A percentile compares a stretch with the other conserved stretches of the same genome.
Conservation (phyloP, 1,140 invertebrate species). For the Sarcophaga bullata region DNA sequence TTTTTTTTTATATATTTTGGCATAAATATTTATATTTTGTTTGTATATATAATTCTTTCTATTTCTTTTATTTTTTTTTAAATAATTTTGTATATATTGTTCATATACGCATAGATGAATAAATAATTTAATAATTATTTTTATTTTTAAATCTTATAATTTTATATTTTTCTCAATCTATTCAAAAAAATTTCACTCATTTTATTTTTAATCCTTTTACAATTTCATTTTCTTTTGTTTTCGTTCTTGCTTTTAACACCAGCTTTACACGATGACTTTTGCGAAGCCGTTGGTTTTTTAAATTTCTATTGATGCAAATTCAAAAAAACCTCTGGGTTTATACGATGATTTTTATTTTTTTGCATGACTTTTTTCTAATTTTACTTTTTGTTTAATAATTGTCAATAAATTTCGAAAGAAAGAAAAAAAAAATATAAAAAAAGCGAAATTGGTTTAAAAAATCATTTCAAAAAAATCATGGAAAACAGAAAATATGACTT, state of each 20-base stretch:
- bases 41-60: not conserved
- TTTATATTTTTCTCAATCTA: not conserved
- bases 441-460: too few species aligned
- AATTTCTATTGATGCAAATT: not conserved
- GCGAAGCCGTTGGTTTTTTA: too few species aligned
- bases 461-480: too few species aligned
- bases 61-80: too few species aligned
- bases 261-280: not conserved
- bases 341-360: not conserved
- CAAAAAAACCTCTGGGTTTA: not conserved
- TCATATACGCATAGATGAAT: not conserved
- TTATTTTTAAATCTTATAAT: not conserved
- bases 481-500: too few species aligned
- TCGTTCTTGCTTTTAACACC: not conserved
- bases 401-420: not conserved
- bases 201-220: not conserved
- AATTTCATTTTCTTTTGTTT: not conserved
- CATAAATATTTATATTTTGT: constrained; percentile 3
- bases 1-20: constrained; percentile 27
- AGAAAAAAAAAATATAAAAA: too few species aligned
- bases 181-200: constrained; percentile 28
- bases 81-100: not conserved
- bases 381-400: not conserved
- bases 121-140: not conserved
- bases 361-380: not conserved